Base-by-base conservation (phyloP, 2,888 invertebrate species). In the Hirtodrosophila alboralis region DNA sequence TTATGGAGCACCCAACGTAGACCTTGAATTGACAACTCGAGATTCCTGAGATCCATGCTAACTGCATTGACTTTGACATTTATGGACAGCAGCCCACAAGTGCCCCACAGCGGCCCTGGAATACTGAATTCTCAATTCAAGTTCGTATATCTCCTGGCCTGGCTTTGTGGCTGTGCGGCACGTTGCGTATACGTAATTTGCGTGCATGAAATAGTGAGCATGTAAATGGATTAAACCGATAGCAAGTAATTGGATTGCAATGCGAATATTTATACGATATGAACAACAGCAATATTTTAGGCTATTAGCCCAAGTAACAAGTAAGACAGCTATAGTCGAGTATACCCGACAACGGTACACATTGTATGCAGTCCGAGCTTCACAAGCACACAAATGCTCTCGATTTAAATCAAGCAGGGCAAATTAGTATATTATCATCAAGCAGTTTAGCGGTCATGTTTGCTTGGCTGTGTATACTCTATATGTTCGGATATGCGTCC, bases 1-100 rank as follows among this genome's bases (percentile, higher is more conserved):
- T 66, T 62, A 68, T 70, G 33, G 9, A n/a, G 23, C 27, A 28
- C 28, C 38, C 21, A 16, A 33, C 30, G n/a, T 36, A 36, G 61
- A 58, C 81, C 81, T 76, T 76, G 76, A 63, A 58, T 69, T 45
- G 12, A 49, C 37, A 40, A 48, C 54, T 60, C 47, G 40, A 53
- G 49, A 18, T 37, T 47, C 34, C 30, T 54, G 59, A 65, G 51
- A 78, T 71, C 47, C 40, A 49, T 43, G 66, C 59, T 61, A 75
- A 68, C 75, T 75, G 84, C 79, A 83, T 79, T 79, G 79, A 79
- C 79, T 79, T 79, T 79, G 85, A 79, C 79, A 79, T 79, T 79
- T 85, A 79, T 85, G 62, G 79, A 44, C 43, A 23, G 23, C 37
- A 44, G 23, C 8, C 23, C 23, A 8, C 23, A 14, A 58, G 27